These are phyloP conservation scores for Bufo bufo DNA, from an alignment of 2,113 vertebrate genomes.

Conservation along the genomic window DNA sequence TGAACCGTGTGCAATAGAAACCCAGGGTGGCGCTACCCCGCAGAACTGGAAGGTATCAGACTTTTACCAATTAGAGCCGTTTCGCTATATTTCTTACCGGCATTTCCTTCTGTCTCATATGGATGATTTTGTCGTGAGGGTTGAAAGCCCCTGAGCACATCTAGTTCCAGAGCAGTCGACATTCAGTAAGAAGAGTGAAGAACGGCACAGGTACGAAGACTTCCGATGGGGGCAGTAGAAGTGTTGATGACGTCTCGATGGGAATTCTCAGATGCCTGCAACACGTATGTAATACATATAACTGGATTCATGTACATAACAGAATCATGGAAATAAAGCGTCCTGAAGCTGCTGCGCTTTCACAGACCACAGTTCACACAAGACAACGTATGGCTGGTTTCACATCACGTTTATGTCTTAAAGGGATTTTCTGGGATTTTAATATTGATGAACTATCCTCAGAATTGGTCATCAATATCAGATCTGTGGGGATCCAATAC, in stretches of 20 bases:
- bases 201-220: not conserved
- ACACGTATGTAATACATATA: not conserved
- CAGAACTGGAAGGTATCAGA: too few relatives aligned
- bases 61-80: too few relatives aligned
- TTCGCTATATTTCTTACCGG: not conserved
- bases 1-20: too few relatives aligned
- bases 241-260: not conserved
- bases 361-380: too few relatives aligned
- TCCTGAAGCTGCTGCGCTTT: too few relatives aligned
- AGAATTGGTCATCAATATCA: too few relatives aligned
- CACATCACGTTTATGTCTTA: too few relatives aligned
- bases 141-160: conserved; percentile 41
- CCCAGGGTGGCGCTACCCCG: too few relatives aligned
- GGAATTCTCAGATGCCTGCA: conserved; percentile 5
- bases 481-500: too few relatives aligned
- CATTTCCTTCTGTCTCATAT: not conserved
- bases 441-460: too few relatives aligned
- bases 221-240: not conserved
- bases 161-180: conserved; percentile 34
- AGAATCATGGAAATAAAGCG: not conserved
- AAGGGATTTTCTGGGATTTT: too few relatives aligned
- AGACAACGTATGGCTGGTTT: too few relatives aligned
- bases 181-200: not conserved
- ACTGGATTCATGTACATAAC: not conserved
- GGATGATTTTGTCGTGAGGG: not conserved